Evolutionary conservation across 2,888 invertebrate genomes (phyloP), one percentile per base, ranked within the genome.

Genomic region (Drosophila gaucha): DNA sequence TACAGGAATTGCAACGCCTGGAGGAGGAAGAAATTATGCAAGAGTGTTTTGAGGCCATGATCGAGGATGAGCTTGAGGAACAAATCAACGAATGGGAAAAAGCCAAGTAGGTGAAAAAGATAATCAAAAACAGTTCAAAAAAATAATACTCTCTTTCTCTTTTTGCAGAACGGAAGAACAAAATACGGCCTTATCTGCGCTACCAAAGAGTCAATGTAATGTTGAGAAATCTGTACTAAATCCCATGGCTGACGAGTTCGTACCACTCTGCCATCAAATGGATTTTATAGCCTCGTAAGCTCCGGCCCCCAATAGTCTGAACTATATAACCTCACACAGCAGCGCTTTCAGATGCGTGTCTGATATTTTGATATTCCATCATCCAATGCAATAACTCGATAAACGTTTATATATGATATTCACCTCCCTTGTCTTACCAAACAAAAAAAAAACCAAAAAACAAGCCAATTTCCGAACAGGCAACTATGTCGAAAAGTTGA

Each of bases 11-110:
- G 93, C 95, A 96, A 90, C 95, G 97, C 87, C 90, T 97, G 18
- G 97, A 97, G 89, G 97, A 97, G 86, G 97, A 97, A 86, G 97
- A 96, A 10, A 90, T 97, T 12, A 96, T 97, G 95, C 96, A 97
- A 89, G 96, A 97, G 89, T 97, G 97, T 89, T 94, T 96, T 78
- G 96, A 96, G 86, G 96, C 96, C 4, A 96, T 96, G 95, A 88
- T 96, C 58, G 95, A 95, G 68, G 96, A 96, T 80, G 96, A 96
- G 79, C 92, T 94, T 78, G 89, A 94, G 1, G 94, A 93, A 73
- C 91, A 93, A 72, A 82, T 91, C 24, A 86, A 89, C 56, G 90
- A 91, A 74, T 90, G 90, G 90, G 88, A 91, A 59, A 90, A 90
- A 74, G 89, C 85, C 69, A 90, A 90, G 90, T 90, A 68, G 62